These are phyloP conservation scores for Thaleichthys pacificus DNA, from an alignment of 2,797 vertebrate genomes.

Conservation along the genomic window DNA sequence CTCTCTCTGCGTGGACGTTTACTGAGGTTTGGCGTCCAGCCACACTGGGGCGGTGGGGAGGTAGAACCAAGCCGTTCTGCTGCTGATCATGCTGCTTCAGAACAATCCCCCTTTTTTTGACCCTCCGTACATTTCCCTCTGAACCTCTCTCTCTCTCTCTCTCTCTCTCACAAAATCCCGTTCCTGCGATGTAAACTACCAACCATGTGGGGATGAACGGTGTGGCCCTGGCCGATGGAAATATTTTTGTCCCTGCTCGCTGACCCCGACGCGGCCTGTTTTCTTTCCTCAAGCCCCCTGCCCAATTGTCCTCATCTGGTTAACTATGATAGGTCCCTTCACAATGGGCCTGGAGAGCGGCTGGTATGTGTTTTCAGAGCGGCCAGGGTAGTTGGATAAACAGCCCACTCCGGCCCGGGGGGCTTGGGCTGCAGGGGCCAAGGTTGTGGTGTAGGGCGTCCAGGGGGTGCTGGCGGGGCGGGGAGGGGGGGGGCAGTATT, in stretches of 20 bases:
- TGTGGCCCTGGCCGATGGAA: background rate
- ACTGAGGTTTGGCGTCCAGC: background rate
- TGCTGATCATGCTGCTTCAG: too few species aligned
- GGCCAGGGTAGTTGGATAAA: slow-evolving; percentile 43
- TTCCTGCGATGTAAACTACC: too few species aligned
- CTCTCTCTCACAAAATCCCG: too few species aligned
- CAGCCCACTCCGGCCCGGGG: slow-evolving; percentile 26
- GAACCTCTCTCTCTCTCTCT: too few species aligned
- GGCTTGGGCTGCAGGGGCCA: slow-evolving; percentile 17
- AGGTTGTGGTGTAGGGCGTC: slow-evolving; percentile 10
- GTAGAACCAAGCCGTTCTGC: background rate
- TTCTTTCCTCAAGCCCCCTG: slow-evolving; percentile 30
- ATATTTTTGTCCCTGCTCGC: slow-evolving; percentile 38
- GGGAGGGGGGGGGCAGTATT: slow-evolving; percentile 20
- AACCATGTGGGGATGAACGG: background rate
- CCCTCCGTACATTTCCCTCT: background rate
- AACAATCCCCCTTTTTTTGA: background rate
- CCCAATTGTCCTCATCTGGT: slow-evolving; percentile 35
- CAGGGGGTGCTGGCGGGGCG: slow-evolving; percentile 13
- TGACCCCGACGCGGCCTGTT: slow-evolving; percentile 35
- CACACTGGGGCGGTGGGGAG: background rate
- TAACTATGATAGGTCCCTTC: slow-evolving; percentile 36
- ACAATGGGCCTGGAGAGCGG: slow-evolving; percentile 42
- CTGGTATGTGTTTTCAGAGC: slow-evolving; percentile 56
- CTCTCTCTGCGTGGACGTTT: background rate